Evolutionary conservation across 2,888 invertebrate genomes (phyloP), one percentile per base, ranked within the genome.

Genomic region (Lasioglossum vierecki): DNA sequence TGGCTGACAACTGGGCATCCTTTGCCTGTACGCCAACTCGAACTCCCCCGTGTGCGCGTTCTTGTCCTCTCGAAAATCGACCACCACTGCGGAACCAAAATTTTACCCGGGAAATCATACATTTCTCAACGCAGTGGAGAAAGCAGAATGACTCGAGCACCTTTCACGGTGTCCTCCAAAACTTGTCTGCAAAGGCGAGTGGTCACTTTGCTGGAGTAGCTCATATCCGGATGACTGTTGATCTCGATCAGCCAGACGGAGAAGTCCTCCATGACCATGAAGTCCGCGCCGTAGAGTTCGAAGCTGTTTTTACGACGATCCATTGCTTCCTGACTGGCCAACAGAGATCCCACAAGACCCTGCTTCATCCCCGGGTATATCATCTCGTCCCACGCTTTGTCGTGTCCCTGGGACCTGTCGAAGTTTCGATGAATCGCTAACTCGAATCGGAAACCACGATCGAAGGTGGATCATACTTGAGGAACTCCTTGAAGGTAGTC

Each of bases 211-310:
- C 99, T 99, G 0, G 98, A 98, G n/a, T 97, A 97, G 22, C 98
- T 98, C 96, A 99, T 96, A 95, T 98, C 98, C 0, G 99, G 99
- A 95, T 98, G 98, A 13, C 98, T 98, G 95, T 99, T 99, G 89
- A 99, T 98, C 95, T 99, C 99, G 89, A 99, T 97, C 3, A 99
- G 96, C 98, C 99, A 99, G 0, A 99, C 98, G 49, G 97, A 97
- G 91, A 97, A 97, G 92, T 98, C 97, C 82, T 98, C 98, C 72
- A 98, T 97, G 82, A 99, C 95, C 98, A 99, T 98, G 93, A 99
- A 99, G 95, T 99, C 99, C 0, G 99, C 99, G 26, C 99, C 99
- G 92, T 98, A 99, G 39, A 99, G 95, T 95, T 99, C 99, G 95
- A 98, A 99, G 78, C 98, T 98, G 91, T 98, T 98, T 92, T 96